These are phyloP conservation scores for Metalampra italica DNA, from an alignment of 2,888 invertebrate genomes.

Conservation along the genomic window DNA sequence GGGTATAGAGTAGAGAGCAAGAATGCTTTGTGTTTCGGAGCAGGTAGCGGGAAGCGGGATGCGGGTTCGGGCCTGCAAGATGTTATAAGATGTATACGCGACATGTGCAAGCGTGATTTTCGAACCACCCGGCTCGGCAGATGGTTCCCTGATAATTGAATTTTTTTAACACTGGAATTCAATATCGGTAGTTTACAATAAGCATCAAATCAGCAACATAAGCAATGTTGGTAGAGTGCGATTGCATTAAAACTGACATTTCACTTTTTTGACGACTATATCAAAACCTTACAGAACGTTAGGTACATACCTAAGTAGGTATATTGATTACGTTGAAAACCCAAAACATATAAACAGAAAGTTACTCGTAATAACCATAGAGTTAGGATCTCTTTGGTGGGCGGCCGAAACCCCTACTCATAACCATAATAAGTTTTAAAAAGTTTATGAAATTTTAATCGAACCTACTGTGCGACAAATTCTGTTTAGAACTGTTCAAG, in stretches of 20 bases:
- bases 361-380: no score
- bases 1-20: constrained; percentile 30
- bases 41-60: constrained; percentile 73
- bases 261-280: no score
- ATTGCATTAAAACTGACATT: not conserved
- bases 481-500: not conserved
- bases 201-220: not conserved
- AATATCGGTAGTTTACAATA: constrained; percentile 17
- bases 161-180: constrained; percentile 23
- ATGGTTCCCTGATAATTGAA: constrained; percentile 31
- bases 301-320: no score
- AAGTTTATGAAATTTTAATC: no score
- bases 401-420: no score
- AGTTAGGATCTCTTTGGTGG: no score
- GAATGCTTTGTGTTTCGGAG: constrained; percentile 46
- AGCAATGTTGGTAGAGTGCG: not conserved
- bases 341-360: no score
- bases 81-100: constrained; percentile 26
- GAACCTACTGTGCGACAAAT: no score
- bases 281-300: no score
- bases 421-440: no score
- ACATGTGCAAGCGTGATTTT: constrained; percentile 55
- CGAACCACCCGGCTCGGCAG: constrained; percentile 49
- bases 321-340: no score
- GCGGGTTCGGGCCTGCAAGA: constrained; percentile 49